Evolutionary conservation across 1,140 invertebrate species (phyloP).

Genomic region (Gryon sp.): DNA sequence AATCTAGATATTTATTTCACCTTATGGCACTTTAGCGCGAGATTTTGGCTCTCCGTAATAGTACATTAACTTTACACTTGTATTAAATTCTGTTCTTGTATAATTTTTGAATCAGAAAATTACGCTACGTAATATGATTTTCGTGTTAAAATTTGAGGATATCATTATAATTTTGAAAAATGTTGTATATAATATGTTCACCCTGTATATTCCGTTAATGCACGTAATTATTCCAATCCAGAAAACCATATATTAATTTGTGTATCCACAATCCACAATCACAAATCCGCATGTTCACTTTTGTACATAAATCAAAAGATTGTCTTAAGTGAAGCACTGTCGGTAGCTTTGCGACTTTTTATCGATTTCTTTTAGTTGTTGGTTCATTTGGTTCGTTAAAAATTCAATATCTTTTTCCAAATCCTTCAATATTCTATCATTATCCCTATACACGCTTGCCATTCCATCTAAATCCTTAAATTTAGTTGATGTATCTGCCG

Average conservation of each 20-base stretch:
- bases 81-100: too few species aligned
- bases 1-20: slow-evolving; percentile 31
- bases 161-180: too few species aligned
- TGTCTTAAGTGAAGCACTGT: slow-evolving; percentile 69
- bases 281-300: neutral
- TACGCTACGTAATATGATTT: slow-evolving; percentile 12
- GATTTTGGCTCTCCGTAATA: slow-evolving; percentile 48
- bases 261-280: too few species aligned
- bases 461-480: slow-evolving; percentile 85
- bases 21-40: slow-evolving; percentile 59
- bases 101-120: slow-evolving; percentile 20
- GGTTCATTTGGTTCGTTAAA: slow-evolving; percentile 70
- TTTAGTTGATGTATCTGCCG: slow-evolving; percentile 87
- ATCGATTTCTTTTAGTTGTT: slow-evolving; percentile 71
- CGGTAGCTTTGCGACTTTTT: slow-evolving; percentile 71
- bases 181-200: too few species aligned
- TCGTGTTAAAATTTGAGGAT: too few species aligned
- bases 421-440: slow-evolving; percentile 70
- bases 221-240: too few species aligned
- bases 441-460: slow-evolving; percentile 77
- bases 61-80: slow-evolving; percentile 29
- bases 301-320: slow-evolving; percentile 26
- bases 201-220: neutral
- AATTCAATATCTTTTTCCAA: slow-evolving; percentile 72
- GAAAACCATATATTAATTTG: too few species aligned